Conservation (phyloP, 2,888 invertebrate species). For the Diogma glabrata region DNA sequence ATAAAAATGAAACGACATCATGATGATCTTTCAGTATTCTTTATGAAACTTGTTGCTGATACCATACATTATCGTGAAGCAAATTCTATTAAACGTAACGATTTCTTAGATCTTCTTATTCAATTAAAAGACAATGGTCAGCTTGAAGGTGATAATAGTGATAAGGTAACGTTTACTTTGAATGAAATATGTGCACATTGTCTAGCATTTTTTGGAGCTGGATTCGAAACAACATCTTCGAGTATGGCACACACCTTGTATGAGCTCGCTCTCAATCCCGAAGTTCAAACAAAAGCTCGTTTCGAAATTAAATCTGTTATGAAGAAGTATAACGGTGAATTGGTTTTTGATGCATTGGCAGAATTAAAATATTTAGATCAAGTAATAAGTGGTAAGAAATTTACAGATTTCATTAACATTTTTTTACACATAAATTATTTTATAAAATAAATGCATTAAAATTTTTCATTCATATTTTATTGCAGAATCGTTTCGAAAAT, state of each 20-base stretch:
- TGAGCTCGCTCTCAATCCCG: slow-evolving; percentile 31
- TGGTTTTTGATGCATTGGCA: slow-evolving; percentile 32
- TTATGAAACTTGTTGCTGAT: slow-evolving; percentile 3
- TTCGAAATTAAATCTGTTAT: slow-evolving; percentile 28
- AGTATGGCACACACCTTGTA: slow-evolving; percentile 32
- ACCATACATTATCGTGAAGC: slow-evolving; percentile 13
- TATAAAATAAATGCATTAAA: too few relatives aligned
- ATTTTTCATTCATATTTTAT: too few relatives aligned
- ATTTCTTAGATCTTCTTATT: slow-evolving; percentile 22
- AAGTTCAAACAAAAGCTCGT: slow-evolving; percentile 31
- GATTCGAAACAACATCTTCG: slow-evolving; percentile 37
- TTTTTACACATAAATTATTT: too few relatives aligned
- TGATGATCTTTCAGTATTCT: slow-evolving; percentile 21
- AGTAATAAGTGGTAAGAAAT: slow-evolving; percentile 36
- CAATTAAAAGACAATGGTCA: too few relatives aligned
- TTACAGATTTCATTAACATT: too few relatives aligned
- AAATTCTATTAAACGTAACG: slow-evolving; percentile 18
- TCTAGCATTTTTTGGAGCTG: slow-evolving; percentile 36
- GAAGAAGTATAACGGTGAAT: slow-evolving; percentile 25
- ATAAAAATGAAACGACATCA: slow-evolving; percentile 7
- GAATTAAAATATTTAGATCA: slow-evolving; percentile 36
- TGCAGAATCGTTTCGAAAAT: slow-evolving; percentile 38
- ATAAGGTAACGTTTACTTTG: slow-evolving; percentile 3
- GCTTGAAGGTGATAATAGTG: neutral
- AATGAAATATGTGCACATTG: slow-evolving; percentile 31